These are phyloP conservation scores for Podarcis cretensis DNA, from an alignment of 2,113 vertebrate species.

Conservation along the genomic window DNA sequence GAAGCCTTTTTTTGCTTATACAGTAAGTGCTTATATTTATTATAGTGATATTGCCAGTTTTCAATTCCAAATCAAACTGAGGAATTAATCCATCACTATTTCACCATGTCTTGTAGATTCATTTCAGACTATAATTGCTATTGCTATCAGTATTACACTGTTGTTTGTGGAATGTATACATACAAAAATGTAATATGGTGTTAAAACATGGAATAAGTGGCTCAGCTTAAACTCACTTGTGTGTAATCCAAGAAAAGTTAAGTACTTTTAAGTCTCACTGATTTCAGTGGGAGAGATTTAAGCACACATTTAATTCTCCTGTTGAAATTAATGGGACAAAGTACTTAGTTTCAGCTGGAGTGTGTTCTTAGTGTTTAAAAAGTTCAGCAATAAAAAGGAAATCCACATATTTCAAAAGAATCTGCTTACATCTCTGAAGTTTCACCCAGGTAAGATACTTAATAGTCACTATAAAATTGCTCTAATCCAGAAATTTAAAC, in stretches of 20 bases:
- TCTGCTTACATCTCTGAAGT: not conserved
- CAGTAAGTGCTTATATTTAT: not conserved
- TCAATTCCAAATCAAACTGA: not conserved
- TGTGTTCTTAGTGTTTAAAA: too few species aligned
- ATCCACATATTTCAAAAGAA: not conserved
- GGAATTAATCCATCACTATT: not conserved
- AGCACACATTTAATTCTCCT: not conserved
- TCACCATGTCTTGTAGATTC: not conserved
- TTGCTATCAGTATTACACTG: not conserved
- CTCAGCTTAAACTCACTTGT: not conserved
- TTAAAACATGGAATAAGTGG: not conserved
- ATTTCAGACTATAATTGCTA: not conserved
- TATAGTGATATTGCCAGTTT: not conserved
- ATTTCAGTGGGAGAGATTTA: not conserved
- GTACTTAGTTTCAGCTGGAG: not conserved
- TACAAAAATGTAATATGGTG: not conserved
- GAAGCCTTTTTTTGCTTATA: not conserved
- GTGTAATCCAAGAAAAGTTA: not conserved
- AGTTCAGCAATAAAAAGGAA: not conserved
- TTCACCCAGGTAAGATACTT: not conserved
- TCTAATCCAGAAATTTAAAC: not conserved
- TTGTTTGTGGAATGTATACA: not conserved
- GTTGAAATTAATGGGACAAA: not conserved
- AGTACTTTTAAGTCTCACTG: not conserved
- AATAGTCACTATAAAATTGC: not conserved